Conservation (phyloP, 2,113 vertebrate genomes). For the Potamarius usumacintae region DNA sequence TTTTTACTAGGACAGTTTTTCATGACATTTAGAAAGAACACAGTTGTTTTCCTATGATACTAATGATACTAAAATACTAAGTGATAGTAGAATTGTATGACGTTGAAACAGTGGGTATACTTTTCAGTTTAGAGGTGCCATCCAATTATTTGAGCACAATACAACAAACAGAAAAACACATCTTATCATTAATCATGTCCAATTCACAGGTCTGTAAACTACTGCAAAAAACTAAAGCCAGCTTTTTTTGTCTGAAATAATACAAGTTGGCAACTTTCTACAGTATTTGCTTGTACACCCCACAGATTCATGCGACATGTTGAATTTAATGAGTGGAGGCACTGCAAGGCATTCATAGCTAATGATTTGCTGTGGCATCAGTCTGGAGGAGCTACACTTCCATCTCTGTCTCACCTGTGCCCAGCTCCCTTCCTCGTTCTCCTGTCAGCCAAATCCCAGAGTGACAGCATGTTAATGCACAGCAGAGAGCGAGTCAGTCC, state of each 20-base stretch:
- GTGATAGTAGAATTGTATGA: not conserved
- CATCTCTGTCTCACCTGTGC: constrained; percentile 86
- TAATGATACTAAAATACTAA: not conserved
- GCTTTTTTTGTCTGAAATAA: not conserved
- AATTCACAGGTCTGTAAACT: not conserved
- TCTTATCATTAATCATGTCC: not conserved
- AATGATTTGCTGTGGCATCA: constrained; percentile 25
- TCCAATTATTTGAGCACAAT: not conserved
- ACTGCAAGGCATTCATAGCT: constrained; percentile 2
- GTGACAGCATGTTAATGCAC: constrained; percentile 75
- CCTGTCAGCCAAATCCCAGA: constrained; percentile 73
- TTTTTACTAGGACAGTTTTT: not conserved
- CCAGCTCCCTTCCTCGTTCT: constrained; percentile 97
- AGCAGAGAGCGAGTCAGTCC: constrained; percentile 57
- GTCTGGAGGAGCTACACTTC: not conserved
- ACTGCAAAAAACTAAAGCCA: not conserved
- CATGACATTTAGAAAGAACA: not conserved
- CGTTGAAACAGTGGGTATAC: not conserved
- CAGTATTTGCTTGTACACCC: not conserved
- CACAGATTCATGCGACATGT: not conserved
- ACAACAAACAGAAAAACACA: not conserved
- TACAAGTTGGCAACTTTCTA: not conserved
- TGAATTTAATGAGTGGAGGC: constrained; percentile 16
- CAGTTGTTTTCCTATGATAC: not conserved
- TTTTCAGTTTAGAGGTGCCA: not conserved